Evolutionary conservation across 2,797 vertebrate genomes (phyloP), one percentile per base, ranked within the genome.

Genomic region (Molossus alvarezi): DNA sequence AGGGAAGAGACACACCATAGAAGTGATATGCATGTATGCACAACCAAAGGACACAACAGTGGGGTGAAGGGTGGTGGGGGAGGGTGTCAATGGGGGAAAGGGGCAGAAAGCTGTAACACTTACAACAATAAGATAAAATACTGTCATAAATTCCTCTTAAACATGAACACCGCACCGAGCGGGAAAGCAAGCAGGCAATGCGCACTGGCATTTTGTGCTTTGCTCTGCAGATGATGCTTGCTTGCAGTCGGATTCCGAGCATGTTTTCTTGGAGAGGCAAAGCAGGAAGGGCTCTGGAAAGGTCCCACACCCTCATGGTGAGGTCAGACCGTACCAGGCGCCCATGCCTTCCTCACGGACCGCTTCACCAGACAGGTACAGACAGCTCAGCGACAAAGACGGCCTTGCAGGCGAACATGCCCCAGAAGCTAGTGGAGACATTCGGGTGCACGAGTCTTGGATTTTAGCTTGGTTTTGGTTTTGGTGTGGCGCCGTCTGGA

Each of bases 231-330:
- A 29, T 33, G n/a, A 29, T 83, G 41, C 71, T 75, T 92, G 45
- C 41, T 72, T 72, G 14, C 81, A 89, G 76, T 60, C 71, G 77
- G 67, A 96, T 64, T 64, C n/a, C 21, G 87, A 90, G 45, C 33
- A 33, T 11, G 12, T 10, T 41, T 21, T 92, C 91, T 77, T 58
- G 75, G 8, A 65, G 14, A 77, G 62, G 53, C 53, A 41, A 92
- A 69, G 20, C 33, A 15, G 27, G 73, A 62, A 95, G n/a, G 18
- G 45, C 76, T n/a, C 73, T 91, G 37, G n/a, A 48, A 55, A 75
- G 10, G 0, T 88, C 77, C 51, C 69, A 86, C 79, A 82, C 18
- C 58, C 37, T 73, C 25, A 48, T 21, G 48, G 41, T 64, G 79
- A 75, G 64, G 15, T n/a, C 27, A 73, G 58, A 84, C n/a, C 81